Evolutionary conservation across 2,797 vertebrate genomes (phyloP).

Genomic region (Danionella dracula): DNA sequence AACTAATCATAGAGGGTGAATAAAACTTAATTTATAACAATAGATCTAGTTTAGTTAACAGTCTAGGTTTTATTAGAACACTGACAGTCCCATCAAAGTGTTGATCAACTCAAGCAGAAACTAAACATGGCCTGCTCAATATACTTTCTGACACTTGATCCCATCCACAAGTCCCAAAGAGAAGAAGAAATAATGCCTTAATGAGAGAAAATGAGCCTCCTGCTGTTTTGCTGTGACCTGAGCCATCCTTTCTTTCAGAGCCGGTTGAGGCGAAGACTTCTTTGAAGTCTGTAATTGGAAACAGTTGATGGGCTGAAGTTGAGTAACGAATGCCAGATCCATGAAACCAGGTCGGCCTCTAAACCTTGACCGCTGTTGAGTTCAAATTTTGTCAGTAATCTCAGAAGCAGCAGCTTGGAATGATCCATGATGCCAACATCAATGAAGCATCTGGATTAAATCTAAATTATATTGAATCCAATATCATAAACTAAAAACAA

Average conservation of each 20-base stretch:
- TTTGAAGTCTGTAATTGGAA: conserved; percentile 59
- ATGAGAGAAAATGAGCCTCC: conserved; percentile 4
- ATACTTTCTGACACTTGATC: background rate
- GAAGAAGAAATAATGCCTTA: conserved; percentile 4
- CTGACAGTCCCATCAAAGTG: background rate
- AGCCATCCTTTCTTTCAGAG: conserved; percentile 43
- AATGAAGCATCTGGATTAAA: background rate
- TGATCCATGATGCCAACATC: conserved; percentile 8
- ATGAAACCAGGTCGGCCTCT: conserved; percentile 3
- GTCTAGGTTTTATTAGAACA: background rate
- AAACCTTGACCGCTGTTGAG: conserved; percentile 47
- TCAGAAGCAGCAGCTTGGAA: conserved; percentile 54
- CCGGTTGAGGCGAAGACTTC: conserved; percentile 31
- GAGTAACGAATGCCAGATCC: conserved; percentile 22
- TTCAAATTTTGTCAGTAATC: conserved; percentile 31
- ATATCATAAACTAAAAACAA: background rate
- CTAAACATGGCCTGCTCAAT: background rate
- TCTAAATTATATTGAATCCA: background rate
- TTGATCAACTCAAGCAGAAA: background rate
- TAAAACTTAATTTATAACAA: too few relatives aligned
- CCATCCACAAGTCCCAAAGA: background rate
- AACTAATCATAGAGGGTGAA: too few relatives aligned
- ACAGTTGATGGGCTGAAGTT: conserved; percentile 41
- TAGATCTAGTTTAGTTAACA: background rate
- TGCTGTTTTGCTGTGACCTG: conserved; percentile 37